phyloP scores from a whole-genome alignment of 1,140 invertebrate genomes.

The Drosophila lowei region DNA sequence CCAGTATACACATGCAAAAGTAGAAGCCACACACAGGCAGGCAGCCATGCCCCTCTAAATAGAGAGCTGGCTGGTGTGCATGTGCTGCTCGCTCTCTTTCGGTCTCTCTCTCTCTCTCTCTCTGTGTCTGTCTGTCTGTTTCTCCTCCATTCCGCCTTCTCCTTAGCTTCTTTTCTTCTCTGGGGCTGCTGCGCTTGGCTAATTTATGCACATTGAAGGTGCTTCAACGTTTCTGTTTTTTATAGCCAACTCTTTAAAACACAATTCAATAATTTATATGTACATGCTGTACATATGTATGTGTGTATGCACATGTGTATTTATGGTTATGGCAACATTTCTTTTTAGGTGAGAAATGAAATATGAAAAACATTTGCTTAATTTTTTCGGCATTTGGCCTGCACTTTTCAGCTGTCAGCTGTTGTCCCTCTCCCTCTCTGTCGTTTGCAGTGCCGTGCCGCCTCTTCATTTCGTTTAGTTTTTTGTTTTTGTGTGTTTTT shows the following conservation, averaged over 20 bases:
- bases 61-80: conserved; percentile 8
- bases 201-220: conserved; percentile 48
- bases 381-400: conserved; percentile 18
- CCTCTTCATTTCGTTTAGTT: conserved; percentile 38
- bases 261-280: conserved; percentile 10
- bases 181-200: conserved; percentile 38
- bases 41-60: conserved; percentile 42
- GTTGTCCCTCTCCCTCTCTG: conserved; percentile 4
- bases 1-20: conserved; percentile 13
- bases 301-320: too few relatives aligned
- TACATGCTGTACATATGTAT: too few relatives aligned
- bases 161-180: conserved; percentile 11
- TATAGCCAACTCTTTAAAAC: conserved; percentile 16
- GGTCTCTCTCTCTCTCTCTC: background rate
- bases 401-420: conserved; percentile 49
- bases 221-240: conserved; percentile 23
- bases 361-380: conserved; percentile 11
- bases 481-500: conserved; percentile 23
- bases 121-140: conserved; percentile 3
- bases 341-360: conserved; percentile 8
- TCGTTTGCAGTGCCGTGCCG: background rate
- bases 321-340: too few relatives aligned
- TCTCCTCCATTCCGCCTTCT: conserved; percentile 54
- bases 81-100: conserved; percentile 21
- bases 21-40: conserved; percentile 44